phyloP scores from a whole-genome alignment of 2,888 invertebrate species.

The Dyspetes luteomarginatus region DNA sequence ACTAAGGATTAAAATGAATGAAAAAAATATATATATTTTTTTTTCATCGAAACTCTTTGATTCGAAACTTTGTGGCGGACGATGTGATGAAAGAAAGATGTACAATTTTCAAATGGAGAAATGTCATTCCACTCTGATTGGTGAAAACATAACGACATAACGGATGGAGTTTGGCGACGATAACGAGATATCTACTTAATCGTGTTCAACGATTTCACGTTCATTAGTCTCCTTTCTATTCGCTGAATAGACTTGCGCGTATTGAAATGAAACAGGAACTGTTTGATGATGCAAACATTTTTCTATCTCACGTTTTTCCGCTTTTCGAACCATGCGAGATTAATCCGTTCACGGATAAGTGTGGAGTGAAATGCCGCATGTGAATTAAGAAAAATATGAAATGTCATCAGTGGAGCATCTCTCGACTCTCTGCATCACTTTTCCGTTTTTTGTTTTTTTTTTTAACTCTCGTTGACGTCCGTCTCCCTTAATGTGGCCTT shows the following conservation, averaged over 20 bases:
- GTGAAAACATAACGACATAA: background rate
- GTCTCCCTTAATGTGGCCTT: background rate
- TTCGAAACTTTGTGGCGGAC: background rate
- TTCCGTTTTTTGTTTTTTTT: background rate
- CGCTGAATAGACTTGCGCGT: background rate
- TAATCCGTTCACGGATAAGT: conserved; percentile 12
- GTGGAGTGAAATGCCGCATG: background rate
- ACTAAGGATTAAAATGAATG: too few relatives aligned
- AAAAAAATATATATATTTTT: background rate
- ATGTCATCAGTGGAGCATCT: background rate
- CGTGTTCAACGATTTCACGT: background rate
- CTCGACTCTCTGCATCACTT: background rate
- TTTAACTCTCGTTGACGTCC: background rate
- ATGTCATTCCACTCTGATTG: conserved; percentile 24
- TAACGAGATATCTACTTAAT: background rate
- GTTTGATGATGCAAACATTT: background rate
- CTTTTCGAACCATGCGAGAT: background rate
- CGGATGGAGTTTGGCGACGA: background rate
- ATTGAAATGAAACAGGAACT: background rate
- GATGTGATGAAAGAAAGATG: background rate
- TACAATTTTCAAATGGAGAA: background rate
- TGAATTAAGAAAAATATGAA: conserved; percentile 30
- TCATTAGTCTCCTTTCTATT: background rate
- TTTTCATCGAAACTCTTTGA: too few relatives aligned
- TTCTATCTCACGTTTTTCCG: background rate